A percentile compares a stretch with the other conserved stretches of the same genome.
Evolutionary conservation across 2,113 vertebrate genomes (phyloP).

Genomic region (Platanista minor): DNA sequence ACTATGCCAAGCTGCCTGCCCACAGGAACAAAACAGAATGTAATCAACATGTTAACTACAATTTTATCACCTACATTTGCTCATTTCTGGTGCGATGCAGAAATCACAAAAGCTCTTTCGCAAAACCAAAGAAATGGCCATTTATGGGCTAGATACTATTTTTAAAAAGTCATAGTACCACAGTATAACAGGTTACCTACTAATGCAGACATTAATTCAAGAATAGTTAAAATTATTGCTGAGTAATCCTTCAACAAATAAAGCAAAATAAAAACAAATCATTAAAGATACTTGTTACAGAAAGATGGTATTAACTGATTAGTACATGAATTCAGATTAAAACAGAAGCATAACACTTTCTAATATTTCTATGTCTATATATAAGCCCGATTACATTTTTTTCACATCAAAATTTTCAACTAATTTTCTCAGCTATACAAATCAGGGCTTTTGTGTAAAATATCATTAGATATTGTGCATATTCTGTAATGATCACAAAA

Average conservation of each 20-base stretch:
- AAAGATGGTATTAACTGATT: background rate
- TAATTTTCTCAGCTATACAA: background rate
- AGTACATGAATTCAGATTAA: background rate
- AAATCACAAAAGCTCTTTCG: conserved; percentile 15
- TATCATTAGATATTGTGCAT: background rate
- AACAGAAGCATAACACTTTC: background rate
- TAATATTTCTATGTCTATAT: background rate
- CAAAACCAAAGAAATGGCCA: background rate
- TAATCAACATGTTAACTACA: background rate
- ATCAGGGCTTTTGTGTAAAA: background rate
- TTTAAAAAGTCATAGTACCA: background rate
- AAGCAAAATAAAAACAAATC: background rate
- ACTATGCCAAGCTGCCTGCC: background rate
- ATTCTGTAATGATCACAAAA: background rate
- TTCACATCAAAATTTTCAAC: background rate
- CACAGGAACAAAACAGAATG: background rate
- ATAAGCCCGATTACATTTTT: background rate
- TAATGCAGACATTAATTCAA: background rate
- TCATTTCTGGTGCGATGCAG: conserved; percentile 27
- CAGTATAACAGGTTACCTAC: background rate
- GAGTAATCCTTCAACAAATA: background rate
- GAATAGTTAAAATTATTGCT: background rate
- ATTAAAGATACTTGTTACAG: background rate
- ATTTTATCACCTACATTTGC: background rate
- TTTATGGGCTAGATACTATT: background rate